These are phyloP conservation scores for Oxygymnocypris stewartii DNA, from an alignment of 2,113 vertebrate species.

Conservation along the genomic window DNA sequence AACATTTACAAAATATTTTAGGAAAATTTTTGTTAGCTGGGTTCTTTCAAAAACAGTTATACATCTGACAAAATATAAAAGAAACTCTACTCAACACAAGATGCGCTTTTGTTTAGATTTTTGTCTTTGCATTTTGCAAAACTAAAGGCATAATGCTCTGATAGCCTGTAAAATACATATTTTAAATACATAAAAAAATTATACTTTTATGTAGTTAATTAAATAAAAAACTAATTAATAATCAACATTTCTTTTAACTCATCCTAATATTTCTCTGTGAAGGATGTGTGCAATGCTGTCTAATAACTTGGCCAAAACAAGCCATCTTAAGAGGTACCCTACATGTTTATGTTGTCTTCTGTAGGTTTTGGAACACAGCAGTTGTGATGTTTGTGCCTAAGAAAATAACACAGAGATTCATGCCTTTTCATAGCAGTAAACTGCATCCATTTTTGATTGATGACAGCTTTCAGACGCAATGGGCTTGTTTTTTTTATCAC, in stretches of 20 bases:
- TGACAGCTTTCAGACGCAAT: constrained; percentile 69
- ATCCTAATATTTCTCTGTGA: neutral
- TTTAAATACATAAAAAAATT: neutral
- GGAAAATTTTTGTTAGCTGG: too few relatives aligned
- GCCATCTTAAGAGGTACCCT: neutral
- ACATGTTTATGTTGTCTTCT: neutral
- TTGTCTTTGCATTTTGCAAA: neutral
- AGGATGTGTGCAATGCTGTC: neutral
- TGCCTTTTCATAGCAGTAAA: constrained; percentile 24
- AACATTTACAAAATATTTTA: too few relatives aligned
- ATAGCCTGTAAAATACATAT: neutral
- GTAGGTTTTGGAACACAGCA: neutral
- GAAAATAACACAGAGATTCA: constrained; percentile 5
- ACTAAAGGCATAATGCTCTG: neutral
- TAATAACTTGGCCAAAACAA: neutral
- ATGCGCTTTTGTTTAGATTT: neutral
- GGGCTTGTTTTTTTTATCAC: constrained; percentile 71
- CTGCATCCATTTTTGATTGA: constrained; percentile 63
- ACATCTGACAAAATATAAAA: too few relatives aligned
- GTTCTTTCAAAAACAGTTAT: too few relatives aligned
- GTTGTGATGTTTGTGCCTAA: neutral
- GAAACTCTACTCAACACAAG: too few relatives aligned
- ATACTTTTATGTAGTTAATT: neutral
- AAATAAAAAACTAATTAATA: neutral
- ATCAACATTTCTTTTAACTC: neutral